These are phyloP conservation scores for Harpagus bidentatus DNA, from an alignment of 2,113 vertebrate genomes.

Conservation along the genomic window DNA sequence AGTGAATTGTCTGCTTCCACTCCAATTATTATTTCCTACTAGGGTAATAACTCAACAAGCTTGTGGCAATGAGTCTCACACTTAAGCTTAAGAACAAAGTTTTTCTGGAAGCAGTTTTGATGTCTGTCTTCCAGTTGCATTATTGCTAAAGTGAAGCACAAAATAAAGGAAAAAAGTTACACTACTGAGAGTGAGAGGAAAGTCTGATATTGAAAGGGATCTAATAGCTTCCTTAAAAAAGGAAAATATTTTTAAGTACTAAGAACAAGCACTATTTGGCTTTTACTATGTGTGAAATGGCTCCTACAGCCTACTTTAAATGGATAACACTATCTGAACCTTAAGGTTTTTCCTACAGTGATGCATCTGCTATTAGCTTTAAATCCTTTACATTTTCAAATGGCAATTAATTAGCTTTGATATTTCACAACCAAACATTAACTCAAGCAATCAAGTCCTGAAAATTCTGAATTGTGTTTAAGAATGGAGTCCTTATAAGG, in stretches of 20 bases:
- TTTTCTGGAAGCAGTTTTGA: not conserved
- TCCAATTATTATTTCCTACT: not conserved
- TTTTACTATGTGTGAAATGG: not conserved
- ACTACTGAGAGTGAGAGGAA: not conserved
- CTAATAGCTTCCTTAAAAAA: not conserved
- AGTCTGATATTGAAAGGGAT: not conserved
- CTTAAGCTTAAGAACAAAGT: not conserved
- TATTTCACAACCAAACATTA: not conserved
- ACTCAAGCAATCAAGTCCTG: not conserved
- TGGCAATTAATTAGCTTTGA: not conserved
- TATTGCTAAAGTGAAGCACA: not conserved
- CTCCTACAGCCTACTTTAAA: not conserved
- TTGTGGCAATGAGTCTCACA: not conserved
- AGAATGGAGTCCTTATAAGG: not conserved
- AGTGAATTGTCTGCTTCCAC: not conserved
- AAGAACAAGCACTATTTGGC: not conserved
- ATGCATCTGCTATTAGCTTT: not conserved
- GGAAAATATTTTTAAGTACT: not conserved
- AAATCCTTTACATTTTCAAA: not conserved
- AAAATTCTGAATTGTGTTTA: not conserved
- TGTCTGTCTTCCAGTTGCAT: not conserved
- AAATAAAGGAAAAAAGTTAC: not conserved
- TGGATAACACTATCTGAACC: not conserved
- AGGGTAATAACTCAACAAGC: not conserved
- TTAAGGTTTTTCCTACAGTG: not conserved